These are phyloP conservation scores for fruit fly (Drosophila melanogaster) DNA, from an alignment of 1,140 invertebrate genomes.

Conservation along the genomic window DNA sequence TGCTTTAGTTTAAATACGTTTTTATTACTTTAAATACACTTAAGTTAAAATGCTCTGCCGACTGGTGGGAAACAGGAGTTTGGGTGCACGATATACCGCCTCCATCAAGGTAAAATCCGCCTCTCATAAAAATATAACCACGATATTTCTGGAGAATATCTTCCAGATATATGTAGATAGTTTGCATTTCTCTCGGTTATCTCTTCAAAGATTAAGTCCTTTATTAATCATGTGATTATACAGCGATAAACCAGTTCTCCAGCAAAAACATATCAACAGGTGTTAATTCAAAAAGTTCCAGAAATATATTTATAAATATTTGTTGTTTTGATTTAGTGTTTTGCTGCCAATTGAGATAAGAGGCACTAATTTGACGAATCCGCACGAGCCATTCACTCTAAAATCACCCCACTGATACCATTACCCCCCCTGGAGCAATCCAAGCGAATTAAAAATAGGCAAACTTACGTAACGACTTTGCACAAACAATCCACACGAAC, in stretches of 20 bases:
- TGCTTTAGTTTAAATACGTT: constrained; percentile 14
- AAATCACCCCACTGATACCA: background rate
- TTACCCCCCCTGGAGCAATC: constrained; percentile 29
- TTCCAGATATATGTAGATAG: constrained; percentile 2
- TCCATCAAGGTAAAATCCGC: constrained; percentile 12
- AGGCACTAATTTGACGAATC: constrained; percentile 11
- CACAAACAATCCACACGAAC: constrained; percentile 43
- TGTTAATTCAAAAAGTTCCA: constrained; percentile 1
- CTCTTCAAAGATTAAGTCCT: constrained; percentile 4
- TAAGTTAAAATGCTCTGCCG: constrained; percentile 28
- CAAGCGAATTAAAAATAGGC: constrained; percentile 35
- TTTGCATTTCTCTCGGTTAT: background rate
- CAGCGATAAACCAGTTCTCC: constrained; percentile 14
- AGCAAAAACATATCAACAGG: constrained; percentile 14
- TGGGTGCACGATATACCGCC: constrained; percentile 9
- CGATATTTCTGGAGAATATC: background rate
- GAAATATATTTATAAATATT: too few species aligned
- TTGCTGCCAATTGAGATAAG: constrained; percentile 34
- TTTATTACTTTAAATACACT: constrained; percentile 20
- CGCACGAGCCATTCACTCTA: constrained; percentile 21
- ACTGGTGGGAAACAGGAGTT: constrained; percentile 1
- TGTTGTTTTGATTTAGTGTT: constrained; percentile 39
- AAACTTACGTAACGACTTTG: constrained; percentile 52
- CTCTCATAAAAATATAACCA: too few species aligned
- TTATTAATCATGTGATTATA: constrained; percentile 15